Evolutionary conservation across 2,888 invertebrate genomes (phyloP).

Genomic region (Callinectes sapidus): DNA sequence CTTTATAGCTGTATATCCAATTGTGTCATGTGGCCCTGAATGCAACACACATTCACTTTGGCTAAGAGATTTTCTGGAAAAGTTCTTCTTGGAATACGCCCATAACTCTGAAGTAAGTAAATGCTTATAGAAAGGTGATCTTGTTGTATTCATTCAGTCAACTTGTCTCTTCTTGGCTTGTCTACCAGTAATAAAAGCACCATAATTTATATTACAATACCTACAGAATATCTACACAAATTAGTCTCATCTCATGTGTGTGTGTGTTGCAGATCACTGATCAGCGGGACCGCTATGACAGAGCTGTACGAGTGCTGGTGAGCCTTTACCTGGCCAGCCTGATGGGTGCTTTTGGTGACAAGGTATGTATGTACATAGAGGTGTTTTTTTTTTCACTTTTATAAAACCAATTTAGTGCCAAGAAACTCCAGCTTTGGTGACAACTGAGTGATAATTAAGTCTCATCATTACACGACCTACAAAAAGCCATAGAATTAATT

Average conservation of each 20-base stretch:
- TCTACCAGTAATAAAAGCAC: too few species aligned
- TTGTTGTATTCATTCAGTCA: not conserved
- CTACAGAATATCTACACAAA: not conserved
- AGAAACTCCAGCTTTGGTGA: too few species aligned
- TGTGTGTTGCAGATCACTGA: conserved; percentile 52
- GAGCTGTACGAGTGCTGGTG: conserved; percentile 68
- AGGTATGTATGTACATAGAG: conserved; percentile 46
- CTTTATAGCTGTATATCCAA: conserved; percentile 68
- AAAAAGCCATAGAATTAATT: too few species aligned
- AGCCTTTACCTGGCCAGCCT: conserved; percentile 72
- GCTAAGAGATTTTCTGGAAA: conserved; percentile 70
- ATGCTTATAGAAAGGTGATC: not conserved
- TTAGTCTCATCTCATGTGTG: not conserved
- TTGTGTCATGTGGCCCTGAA: conserved; percentile 70
- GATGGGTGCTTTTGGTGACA: conserved; percentile 71
- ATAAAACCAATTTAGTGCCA: too few species aligned
- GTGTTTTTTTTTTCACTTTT: not conserved
- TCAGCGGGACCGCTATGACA: conserved; percentile 56
- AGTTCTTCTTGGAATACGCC: conserved; percentile 69
- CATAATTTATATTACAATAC: too few species aligned
- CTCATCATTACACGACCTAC: not conserved
- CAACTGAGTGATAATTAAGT: too few species aligned
- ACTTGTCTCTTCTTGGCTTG: too few species aligned
- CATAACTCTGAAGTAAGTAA: conserved; percentile 60
- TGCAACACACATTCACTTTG: conserved; percentile 71